Percentiles rank a stretch among this genome's conserved stretches.
phyloP scores from a whole-genome alignment of 2,113 vertebrate genomes.

The Odocoileus virginianus region DNA sequence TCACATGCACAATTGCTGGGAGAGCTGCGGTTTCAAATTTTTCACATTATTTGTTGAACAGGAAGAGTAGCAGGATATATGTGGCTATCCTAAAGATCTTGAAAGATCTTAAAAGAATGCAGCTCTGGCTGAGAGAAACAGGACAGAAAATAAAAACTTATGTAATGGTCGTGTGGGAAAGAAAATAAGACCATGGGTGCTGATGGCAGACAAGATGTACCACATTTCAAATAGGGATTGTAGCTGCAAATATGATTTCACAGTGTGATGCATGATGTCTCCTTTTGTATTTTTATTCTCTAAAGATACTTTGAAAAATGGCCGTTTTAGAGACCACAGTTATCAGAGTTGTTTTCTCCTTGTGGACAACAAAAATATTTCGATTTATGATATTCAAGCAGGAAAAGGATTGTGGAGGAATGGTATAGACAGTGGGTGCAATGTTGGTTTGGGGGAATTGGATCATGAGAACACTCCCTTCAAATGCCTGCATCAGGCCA shows the following conservation, averaged over 20 bases:
- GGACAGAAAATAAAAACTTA: not conserved
- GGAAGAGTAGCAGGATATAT: not conserved
- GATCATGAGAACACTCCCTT: accelerated
- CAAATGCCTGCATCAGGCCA: not conserved
- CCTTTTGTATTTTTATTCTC: not conserved
- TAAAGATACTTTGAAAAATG: not conserved
- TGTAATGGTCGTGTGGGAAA: not conserved
- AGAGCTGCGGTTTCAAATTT: not conserved
- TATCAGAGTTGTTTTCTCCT: slow-evolving; percentile 8
- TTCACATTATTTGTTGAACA: not conserved
- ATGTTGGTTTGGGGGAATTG: not conserved
- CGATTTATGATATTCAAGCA: not conserved
- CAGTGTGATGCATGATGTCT: not conserved
- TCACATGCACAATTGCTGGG: not conserved
- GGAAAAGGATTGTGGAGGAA: not conserved
- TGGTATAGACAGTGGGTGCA: accelerated
- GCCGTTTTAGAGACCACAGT: not conserved
- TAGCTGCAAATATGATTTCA: not conserved
- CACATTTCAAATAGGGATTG: not conserved
- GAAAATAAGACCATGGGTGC: not conserved
- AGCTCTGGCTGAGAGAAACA: not conserved
- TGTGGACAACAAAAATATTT: not conserved
- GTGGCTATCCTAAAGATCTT: not conserved
- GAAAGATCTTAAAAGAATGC: not conserved
- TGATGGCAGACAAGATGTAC: not conserved